A percentile compares a stretch with the other conserved stretches of the same genome.
Evolutionary conservation across 1,140 invertebrate species (phyloP).

Genomic region (Ceratina japonica): DNA sequence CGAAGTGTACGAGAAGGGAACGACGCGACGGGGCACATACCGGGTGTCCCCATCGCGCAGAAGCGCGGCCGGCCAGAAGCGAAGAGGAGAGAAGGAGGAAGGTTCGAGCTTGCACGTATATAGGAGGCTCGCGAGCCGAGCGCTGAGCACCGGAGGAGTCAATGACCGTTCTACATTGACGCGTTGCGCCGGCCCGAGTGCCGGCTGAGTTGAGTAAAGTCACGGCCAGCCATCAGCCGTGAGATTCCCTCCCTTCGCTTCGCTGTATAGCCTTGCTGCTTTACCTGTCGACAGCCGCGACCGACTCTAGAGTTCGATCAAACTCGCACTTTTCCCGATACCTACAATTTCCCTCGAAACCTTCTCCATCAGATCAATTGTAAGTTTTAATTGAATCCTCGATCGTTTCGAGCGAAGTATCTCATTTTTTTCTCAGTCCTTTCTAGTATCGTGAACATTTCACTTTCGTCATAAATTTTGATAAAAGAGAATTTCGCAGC

Average conservation of each 20-base stretch:
- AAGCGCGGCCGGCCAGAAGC: slow-evolving; percentile 31
- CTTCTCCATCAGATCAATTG: background rate
- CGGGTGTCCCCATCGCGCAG: slow-evolving; percentile 63
- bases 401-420: too few species aligned
- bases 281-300: slow-evolving; percentile 65
- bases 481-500: too few species aligned
- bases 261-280: slow-evolving; percentile 71
- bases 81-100: slow-evolving; percentile 54
- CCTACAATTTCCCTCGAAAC: background rate
- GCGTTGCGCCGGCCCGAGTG: slow-evolving; percentile 76
- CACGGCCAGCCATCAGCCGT: slow-evolving; percentile 79
- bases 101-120: slow-evolving; percentile 59
- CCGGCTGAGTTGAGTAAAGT: slow-evolving; percentile 78
- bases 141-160: slow-evolving; percentile 64
- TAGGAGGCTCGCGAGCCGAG: slow-evolving; percentile 60
- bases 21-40: slow-evolving; percentile 59
- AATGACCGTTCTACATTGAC: slow-evolving; percentile 81
- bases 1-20: slow-evolving; percentile 59
- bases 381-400: too few species aligned
- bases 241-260: slow-evolving; percentile 75
- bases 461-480: too few species aligned
- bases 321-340: slow-evolving; percentile 3
- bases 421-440: too few species aligned
- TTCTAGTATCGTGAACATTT: too few species aligned
- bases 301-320: slow-evolving; percentile 53